Conservation (phyloP, 2,113 vertebrate species). For the Hemibagrus wyckioides region DNA sequence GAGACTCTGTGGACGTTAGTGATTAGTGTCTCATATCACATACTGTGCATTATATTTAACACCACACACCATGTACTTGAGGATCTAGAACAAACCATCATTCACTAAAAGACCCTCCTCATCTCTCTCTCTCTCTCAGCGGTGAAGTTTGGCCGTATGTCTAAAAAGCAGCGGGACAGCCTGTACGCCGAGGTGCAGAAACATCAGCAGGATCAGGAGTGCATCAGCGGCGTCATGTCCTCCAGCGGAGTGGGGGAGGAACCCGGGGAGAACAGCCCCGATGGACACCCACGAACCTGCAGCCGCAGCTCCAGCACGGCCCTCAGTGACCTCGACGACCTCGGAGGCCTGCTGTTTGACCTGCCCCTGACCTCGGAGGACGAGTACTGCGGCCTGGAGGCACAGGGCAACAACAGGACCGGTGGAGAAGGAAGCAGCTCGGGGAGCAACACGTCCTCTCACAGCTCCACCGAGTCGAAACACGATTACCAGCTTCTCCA, state of each 20-base stretch:
- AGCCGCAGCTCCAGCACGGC: conserved; percentile 78
- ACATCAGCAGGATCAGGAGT: conserved; percentile 86
- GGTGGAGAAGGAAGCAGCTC: conserved; percentile 59
- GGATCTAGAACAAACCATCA: neutral
- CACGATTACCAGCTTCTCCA: conserved; percentile 84
- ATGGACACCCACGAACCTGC: conserved; percentile 70
- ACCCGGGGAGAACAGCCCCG: conserved; percentile 59
- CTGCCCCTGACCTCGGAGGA: conserved; percentile 84
- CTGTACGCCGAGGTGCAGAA: conserved; percentile 91
- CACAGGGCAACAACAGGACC: conserved; percentile 71
- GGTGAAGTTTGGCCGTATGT: conserved; percentile 95
- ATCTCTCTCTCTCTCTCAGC: conserved; percentile 66
- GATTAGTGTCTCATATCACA: neutral
- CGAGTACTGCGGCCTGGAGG: conserved; percentile 80
- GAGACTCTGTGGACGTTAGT: neutral
- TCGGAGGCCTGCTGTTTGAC: conserved; percentile 83
- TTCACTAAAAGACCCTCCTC: neutral
- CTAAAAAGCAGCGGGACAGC: conserved; percentile 91
- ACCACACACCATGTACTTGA: neutral
- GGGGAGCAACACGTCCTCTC: conserved; percentile 76
- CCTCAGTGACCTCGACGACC: conserved; percentile 83
- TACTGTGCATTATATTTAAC: neutral
- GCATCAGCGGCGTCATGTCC: conserved; percentile 36
- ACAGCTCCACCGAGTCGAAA: conserved; percentile 84
- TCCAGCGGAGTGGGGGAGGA: conserved; percentile 60